Percentiles rank a stretch among this genome's conserved stretches.
These are phyloP conservation scores for Iselma pallidipennis DNA, from an alignment of 2,888 invertebrate species.

Conservation along the genomic window DNA sequence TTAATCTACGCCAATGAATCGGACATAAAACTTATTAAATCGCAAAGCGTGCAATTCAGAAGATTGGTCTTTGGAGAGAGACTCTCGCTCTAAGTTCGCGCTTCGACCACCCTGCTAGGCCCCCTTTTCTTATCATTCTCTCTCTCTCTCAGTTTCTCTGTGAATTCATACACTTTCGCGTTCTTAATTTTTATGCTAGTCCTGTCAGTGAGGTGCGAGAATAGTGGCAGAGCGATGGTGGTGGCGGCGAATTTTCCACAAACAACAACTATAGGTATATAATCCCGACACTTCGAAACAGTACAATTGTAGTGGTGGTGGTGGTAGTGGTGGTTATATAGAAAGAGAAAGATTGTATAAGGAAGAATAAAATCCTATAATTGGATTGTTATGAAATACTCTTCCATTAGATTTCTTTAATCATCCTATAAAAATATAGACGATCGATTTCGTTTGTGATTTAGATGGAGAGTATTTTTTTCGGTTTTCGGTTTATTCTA, in stretches of 20 bases:
- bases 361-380: constrained; percentile 17
- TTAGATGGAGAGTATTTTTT: too few relatives aligned
- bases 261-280: too few relatives aligned
- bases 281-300: too few relatives aligned
- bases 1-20: constrained; percentile 48
- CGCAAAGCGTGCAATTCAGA: constrained; percentile 47
- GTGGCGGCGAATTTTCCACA: too few relatives aligned
- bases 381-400: constrained; percentile 24
- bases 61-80: constrained; percentile 51
- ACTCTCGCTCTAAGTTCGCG: constrained; percentile 40
- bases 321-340: too few relatives aligned
- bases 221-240: too few relatives aligned
- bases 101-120: background rate
- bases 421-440: constrained; percentile 13
- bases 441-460: background rate
- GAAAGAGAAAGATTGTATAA: too few relatives aligned
- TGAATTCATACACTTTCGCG: background rate
- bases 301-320: too few relatives aligned
- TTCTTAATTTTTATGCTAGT: constrained; percentile 45
- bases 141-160: background rate
- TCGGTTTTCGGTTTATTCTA: too few relatives aligned
- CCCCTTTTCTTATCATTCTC: too few relatives aligned
- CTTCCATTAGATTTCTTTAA: constrained; percentile 18
- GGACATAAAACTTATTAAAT: constrained; percentile 47
- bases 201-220: constrained; percentile 39